Evolutionary conservation across 2,888 invertebrate genomes (phyloP), one percentile per base, ranked within the genome.

Genomic region (Rhamphomyia laevipes): DNA sequence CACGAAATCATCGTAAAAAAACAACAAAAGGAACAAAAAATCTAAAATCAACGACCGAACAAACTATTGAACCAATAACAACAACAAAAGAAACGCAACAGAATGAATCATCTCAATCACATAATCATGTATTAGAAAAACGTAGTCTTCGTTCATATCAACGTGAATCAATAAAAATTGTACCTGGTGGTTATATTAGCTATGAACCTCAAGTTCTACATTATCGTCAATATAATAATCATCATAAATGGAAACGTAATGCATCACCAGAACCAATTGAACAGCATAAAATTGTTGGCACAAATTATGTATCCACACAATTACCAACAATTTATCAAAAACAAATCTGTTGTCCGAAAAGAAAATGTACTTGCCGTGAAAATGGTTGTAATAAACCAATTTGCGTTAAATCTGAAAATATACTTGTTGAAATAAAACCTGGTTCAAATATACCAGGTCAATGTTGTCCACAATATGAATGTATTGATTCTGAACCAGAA

Each of bases 381-480:
- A 30, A 48, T 45, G 21, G 27, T 41, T 44, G 45, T 45, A 12
- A 9, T 12, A n/a, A 16, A 40, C 47, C 47, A 10, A 15, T 31
- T 17, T 43, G 45, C 13, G 17, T 45, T 3, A 12, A 46, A 43
- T 9, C 21, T 13, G 23, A 41, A 11, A 48, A 55, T 47, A 59
- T 65, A 12, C 57, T 62, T 3, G 50, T 63, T 27, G 53, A 62
- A 44, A 31, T 60, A 12, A 51, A 53, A 3, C 23, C 46, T 9
- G 65, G 63, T 18, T 55, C 50, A 21, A 59, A 53, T 2, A 30
- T 50, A 15, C 68, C 69, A 0, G 68, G 66, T 18, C 73, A 70
- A 56, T 75, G 76, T 56, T 73, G 73, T 51, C 70, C 75, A 2
- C 66, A 66, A 10, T 72, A 69, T 57, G 59, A 66, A 27, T 68